Percentiles rank a stretch among this genome's conserved stretches.
These are phyloP conservation scores for Coptodon rendalli DNA, from an alignment of 2,113 vertebrate genomes.

Conservation along the genomic window DNA sequence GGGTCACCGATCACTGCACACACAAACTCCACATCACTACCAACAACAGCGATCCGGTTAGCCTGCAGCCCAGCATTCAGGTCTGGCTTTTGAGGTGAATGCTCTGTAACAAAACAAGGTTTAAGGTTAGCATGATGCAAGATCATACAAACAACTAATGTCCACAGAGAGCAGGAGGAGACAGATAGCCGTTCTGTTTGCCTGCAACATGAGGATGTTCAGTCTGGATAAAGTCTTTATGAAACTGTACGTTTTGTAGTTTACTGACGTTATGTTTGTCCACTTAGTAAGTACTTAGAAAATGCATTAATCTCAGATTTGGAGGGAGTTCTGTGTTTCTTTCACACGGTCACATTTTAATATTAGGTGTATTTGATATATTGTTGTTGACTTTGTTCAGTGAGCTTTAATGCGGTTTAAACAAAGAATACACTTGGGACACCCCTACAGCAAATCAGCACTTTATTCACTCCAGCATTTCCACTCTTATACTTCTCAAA, in stretches of 20 bases:
- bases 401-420: neutral
- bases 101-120: slow-evolving; percentile 56
- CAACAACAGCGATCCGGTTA: slow-evolving; percentile 83
- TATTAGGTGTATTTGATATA: neutral
- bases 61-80: slow-evolving; percentile 85
- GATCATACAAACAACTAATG: neutral
- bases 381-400: neutral
- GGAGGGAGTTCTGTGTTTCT: neutral
- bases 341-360: neutral
- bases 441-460: neutral
- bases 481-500: neutral
- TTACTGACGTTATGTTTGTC: neutral
- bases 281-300: neutral
- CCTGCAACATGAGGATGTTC: neutral
- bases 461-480: neutral
- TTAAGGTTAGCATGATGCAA: neutral
- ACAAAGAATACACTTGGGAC: neutral
- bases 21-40: slow-evolving; percentile 83
- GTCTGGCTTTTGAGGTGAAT: slow-evolving; percentile 84
- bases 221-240: neutral
- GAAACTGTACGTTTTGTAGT: neutral
- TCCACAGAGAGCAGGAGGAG: neutral
- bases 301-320: neutral
- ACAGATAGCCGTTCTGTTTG: neutral
- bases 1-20: slow-evolving; percentile 89